These are phyloP conservation scores for Athrips mouffetella DNA, from an alignment of 2,888 invertebrate species.

Conservation along the genomic window DNA sequence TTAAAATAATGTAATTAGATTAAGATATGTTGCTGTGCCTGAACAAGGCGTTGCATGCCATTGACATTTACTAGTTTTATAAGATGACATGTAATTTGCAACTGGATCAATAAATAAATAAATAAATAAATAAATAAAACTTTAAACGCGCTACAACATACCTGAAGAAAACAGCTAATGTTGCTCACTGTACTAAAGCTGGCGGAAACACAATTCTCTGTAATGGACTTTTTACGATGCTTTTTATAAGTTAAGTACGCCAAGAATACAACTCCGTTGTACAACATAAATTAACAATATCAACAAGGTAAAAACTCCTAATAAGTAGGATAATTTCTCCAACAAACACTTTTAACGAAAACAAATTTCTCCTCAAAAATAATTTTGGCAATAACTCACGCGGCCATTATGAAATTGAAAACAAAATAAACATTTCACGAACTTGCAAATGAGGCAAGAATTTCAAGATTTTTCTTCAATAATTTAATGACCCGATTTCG, in stretches of 20 bases:
- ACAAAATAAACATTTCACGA: slow-evolving; percentile 31
- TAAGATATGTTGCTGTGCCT: no score
- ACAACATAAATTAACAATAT: slow-evolving; percentile 6
- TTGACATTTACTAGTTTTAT: no score
- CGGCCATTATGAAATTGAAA: slow-evolving; percentile 16
- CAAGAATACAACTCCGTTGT: slow-evolving; percentile 4
- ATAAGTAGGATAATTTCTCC: background rate
- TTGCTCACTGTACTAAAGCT: slow-evolving; percentile 1
- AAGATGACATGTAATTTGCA: no score
- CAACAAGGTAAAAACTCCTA: background rate
- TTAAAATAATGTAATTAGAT: no score
- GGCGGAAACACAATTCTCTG: slow-evolving; percentile 14
- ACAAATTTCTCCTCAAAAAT: slow-evolving; percentile 1
- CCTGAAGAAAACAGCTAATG: slow-evolving; percentile 5
- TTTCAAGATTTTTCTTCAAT: slow-evolving; percentile 31
- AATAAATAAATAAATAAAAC: no score
- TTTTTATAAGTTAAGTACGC: slow-evolving; percentile 12
- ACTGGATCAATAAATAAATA: no score
- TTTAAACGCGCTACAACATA: slow-evolving; percentile 35
- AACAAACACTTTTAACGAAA: background rate
- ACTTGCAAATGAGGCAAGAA: slow-evolving; percentile 26
- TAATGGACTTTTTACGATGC: slow-evolving; percentile 20
- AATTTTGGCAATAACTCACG: slow-evolving; percentile 4
- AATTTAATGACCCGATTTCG: slow-evolving; percentile 29
- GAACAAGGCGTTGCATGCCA: no score